Conservation (phyloP, 2,888 invertebrate genomes). For the Pterostichus niger region DNA sequence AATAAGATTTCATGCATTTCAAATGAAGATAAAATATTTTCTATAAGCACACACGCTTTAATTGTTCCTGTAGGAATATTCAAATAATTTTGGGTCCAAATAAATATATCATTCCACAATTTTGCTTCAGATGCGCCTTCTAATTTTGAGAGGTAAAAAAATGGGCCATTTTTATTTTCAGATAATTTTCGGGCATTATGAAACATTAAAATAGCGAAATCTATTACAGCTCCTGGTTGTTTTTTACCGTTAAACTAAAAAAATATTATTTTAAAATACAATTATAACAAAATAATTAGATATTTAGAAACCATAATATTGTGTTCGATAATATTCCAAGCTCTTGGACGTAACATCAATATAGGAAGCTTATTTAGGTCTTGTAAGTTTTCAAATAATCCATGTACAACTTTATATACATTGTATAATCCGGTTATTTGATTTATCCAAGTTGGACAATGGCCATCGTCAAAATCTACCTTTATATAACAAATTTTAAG, state of each 20-base stretch:
- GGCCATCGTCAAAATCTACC: constrained; percentile 85
- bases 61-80: constrained; percentile 82
- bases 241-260: constrained; percentile 81
- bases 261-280: constrained; percentile 62
- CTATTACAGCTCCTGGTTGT: constrained; percentile 84
- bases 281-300: neutral
- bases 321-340: constrained; percentile 87
- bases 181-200: constrained; percentile 81
- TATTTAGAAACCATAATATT: constrained; percentile 78
- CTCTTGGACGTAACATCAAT: constrained; percentile 84
- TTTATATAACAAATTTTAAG: constrained; percentile 67
- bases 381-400: constrained; percentile 79
- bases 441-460: constrained; percentile 86
- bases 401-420: constrained; percentile 80
- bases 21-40: constrained; percentile 84
- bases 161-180: constrained; percentile 82
- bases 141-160: constrained; percentile 86
- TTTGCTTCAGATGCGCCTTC: constrained; percentile 83
- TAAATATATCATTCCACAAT: constrained; percentile 85
- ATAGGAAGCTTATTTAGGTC: constrained; percentile 80
- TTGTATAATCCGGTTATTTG: constrained; percentile 83
- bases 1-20: constrained; percentile 85
- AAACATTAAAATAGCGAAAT: constrained; percentile 84
- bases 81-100: constrained; percentile 81
- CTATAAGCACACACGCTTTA: constrained; percentile 86